These are phyloP conservation scores for Craseonycteris thonglongyai DNA, from an alignment of 2,113 vertebrate genomes.

Conservation along the genomic window DNA sequence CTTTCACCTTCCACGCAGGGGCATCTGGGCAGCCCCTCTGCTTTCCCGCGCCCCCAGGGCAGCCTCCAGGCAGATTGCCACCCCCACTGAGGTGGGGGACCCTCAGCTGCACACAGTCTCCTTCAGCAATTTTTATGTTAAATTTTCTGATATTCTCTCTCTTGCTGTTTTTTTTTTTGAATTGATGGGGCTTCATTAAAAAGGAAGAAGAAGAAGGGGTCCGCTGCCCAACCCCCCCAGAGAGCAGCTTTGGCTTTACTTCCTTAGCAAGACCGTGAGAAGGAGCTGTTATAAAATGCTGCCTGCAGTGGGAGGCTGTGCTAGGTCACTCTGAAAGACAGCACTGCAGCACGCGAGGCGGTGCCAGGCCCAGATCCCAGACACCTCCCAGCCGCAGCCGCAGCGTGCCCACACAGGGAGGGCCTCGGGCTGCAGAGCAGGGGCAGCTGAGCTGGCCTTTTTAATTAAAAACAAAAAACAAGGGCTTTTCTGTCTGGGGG, in stretches of 20 bases:
- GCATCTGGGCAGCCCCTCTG: background rate
- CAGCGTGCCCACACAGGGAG: background rate
- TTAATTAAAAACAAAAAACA: background rate
- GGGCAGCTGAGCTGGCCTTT: background rate
- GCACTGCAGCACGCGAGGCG: background rate
- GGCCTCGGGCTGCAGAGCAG: background rate
- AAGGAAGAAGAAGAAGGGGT: background rate
- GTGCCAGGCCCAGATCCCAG: background rate
- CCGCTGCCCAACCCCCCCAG: background rate
- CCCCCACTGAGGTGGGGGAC: background rate
- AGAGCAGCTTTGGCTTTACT: background rate
- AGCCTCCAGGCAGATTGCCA: background rate
- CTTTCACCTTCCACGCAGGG: accelerated
- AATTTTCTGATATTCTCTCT: too few relatives aligned
- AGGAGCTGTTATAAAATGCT: background rate
- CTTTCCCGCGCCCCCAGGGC: accelerated
- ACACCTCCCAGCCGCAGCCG: background rate
- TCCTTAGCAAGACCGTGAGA: background rate
- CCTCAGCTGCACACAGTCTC: accelerated
- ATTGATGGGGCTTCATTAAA: background rate
- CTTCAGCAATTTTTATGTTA: accelerated
- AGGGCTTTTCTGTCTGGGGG: background rate
- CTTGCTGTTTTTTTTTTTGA: background rate
- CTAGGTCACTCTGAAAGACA: background rate
- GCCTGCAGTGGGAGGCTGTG: background rate